phyloP scores from a whole-genome alignment of 2,113 vertebrate genomes.

The Mormyrus lacerda region DNA sequence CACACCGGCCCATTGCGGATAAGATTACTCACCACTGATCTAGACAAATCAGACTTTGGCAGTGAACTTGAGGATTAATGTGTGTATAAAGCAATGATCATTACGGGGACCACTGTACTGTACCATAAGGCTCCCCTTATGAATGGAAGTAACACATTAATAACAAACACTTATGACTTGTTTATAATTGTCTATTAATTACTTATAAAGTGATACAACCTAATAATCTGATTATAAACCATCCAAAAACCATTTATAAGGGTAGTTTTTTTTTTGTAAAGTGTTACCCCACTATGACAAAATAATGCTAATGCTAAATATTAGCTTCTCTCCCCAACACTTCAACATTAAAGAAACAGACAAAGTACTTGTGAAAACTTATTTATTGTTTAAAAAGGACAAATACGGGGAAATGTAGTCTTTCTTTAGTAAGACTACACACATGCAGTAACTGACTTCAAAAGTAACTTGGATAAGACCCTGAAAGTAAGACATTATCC shows the following conservation, averaged over 20 bases:
- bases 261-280: background rate
- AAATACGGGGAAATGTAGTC: slow-evolving; percentile 28
- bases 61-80: background rate
- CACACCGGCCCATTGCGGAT: no score
- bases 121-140: background rate
- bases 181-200: background rate
- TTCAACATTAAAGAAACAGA: background rate
- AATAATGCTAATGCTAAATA: slow-evolving; percentile 21
- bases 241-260: background rate
- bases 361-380: slow-evolving; percentile 29
- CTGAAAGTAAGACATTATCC: background rate
- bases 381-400: slow-evolving; percentile 57
- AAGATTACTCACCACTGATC: no score
- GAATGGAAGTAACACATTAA: background rate
- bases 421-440: slow-evolving; percentile 42
- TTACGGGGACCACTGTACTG: background rate
- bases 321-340: background rate
- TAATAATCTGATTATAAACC: background rate
- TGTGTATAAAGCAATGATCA: background rate
- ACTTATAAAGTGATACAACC: background rate
- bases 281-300: slow-evolving; percentile 24
- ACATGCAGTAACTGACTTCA: slow-evolving; percentile 27
- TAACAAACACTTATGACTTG: background rate
- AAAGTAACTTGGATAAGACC: slow-evolving; percentile 17
- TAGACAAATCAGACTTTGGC: background rate